Conservation (phyloP, 2,797 vertebrate genomes). For the Hirundo rustica region DNA sequence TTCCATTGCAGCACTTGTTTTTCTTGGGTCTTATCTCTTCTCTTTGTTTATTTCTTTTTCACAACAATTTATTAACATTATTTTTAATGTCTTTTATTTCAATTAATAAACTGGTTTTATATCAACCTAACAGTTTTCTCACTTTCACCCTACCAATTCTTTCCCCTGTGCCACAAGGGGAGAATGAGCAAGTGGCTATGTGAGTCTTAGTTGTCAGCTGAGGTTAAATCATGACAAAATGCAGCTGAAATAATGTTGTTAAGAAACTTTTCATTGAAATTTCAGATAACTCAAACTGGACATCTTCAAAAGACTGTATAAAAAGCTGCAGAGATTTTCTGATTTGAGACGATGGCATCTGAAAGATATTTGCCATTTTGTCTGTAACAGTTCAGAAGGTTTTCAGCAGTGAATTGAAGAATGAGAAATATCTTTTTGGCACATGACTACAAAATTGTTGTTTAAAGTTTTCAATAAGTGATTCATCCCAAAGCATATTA, state of each 20-base stretch:
- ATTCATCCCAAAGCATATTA: not conserved
- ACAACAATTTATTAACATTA: not conserved
- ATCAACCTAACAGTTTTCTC: not conserved
- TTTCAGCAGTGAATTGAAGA: not conserved
- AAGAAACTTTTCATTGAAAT: not conserved
- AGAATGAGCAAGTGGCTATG: not conserved
- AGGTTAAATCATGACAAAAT: not conserved
- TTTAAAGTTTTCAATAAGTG: not conserved
- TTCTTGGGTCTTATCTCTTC: not conserved
- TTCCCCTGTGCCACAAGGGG: rapidly evolving
- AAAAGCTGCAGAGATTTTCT: not conserved
- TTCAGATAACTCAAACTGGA: not conserved
- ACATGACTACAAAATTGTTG: not conserved
- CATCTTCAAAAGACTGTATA: not conserved
- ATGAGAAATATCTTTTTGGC: not conserved
- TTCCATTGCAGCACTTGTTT: not conserved
- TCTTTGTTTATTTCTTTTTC: not conserved
- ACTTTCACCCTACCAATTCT: not conserved
- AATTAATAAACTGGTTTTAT: not conserved
- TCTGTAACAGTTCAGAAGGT: not conserved
- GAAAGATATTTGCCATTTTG: not conserved
- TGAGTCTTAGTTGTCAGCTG: not conserved
- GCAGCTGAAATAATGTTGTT: not conserved
- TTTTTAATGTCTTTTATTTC: not conserved
- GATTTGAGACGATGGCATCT: not conserved